phyloP scores from a whole-genome alignment of 2,113 vertebrate species.

The Embiotoca jacksoni region DNA sequence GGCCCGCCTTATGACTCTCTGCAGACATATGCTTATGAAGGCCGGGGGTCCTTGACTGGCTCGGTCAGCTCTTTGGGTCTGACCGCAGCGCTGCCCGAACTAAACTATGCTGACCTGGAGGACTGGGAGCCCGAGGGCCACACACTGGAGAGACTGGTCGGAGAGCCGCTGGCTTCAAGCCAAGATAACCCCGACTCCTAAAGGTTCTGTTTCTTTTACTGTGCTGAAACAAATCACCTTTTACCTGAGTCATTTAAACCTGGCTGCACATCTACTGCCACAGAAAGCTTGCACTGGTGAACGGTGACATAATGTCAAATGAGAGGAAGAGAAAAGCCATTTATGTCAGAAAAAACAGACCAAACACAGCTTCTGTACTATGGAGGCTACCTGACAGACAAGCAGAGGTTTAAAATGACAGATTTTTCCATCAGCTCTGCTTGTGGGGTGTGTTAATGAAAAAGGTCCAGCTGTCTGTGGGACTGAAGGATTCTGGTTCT shows the following conservation, averaged over 20 bases:
- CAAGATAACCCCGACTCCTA: slow-evolving; percentile 56
- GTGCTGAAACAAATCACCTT: slow-evolving; percentile 21
- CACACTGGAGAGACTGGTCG: slow-evolving; percentile 88
- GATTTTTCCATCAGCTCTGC: background rate
- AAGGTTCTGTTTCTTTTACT: slow-evolving; percentile 1
- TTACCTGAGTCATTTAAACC: slow-evolving; percentile 7
- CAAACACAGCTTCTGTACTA: background rate
- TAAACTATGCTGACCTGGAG: slow-evolving; percentile 89
- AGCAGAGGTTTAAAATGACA: slow-evolving; percentile 4
- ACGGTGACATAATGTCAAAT: slow-evolving; percentile 16
- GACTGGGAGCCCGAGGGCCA: slow-evolving; percentile 91
- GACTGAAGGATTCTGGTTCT: slow-evolving; percentile 13
- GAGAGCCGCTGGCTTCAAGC: slow-evolving; percentile 72
- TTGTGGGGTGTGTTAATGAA: slow-evolving; percentile 3
- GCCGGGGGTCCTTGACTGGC: slow-evolving; percentile 88
- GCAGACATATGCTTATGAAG: slow-evolving; percentile 95
- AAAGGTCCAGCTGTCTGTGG: background rate
- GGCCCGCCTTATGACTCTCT: slow-evolving; percentile 95
- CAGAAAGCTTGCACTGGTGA: background rate
- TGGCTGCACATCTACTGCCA: background rate
- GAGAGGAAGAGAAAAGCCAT: slow-evolving; percentile 48
- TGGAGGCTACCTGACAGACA: background rate
- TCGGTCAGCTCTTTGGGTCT: slow-evolving; percentile 94
- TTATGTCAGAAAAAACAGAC: background rate
- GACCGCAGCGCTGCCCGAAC: slow-evolving; percentile 86